A percentile compares a stretch with the other conserved stretches of the same genome.
Conservation (phyloP, 2,797 vertebrate genomes). For the Rallus crepitans region DNA sequence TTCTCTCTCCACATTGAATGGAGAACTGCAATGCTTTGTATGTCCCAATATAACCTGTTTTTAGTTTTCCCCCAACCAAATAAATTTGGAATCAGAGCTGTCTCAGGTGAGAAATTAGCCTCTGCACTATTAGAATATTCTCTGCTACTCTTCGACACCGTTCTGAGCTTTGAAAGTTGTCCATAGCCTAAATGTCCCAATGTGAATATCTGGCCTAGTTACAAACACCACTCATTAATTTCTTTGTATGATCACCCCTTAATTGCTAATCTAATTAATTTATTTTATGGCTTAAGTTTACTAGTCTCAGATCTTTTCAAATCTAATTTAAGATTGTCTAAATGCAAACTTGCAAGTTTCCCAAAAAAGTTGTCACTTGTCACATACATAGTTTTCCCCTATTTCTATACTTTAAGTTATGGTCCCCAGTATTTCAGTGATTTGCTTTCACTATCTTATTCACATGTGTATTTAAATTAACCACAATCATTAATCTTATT, state of each 20-base stretch:
- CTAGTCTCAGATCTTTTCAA: constrained; percentile 18
- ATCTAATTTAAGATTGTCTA: not conserved
- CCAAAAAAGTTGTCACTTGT: not conserved
- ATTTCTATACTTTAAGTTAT: not conserved
- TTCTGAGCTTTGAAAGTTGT: constrained; percentile 39
- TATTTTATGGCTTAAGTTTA: constrained; percentile 19
- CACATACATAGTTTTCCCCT: fast-evolving
- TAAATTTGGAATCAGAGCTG: not conserved
- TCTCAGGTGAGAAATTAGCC: not conserved
- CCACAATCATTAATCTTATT: not conserved
- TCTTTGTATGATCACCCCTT: constrained; percentile 21
- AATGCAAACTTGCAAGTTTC: not conserved
- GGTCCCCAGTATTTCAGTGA: not conserved
- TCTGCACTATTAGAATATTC: not conserved
- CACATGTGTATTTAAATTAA: not conserved
- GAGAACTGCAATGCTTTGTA: not conserved
- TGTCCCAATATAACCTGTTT: not conserved
- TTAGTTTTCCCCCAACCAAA: not conserved
- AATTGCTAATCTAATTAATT: constrained; percentile 72
- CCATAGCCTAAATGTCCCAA: constrained; percentile 3
- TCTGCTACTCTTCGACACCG: not conserved
- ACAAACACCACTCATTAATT: constrained; percentile 50
- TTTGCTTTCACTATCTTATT: not conserved
- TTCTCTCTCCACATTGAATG: not conserved
- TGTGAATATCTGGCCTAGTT: constrained; percentile 67